These are phyloP conservation scores for Lepilemur septentrionalis DNA, from an alignment of 2,797 vertebrate genomes.

Conservation along the genomic window DNA sequence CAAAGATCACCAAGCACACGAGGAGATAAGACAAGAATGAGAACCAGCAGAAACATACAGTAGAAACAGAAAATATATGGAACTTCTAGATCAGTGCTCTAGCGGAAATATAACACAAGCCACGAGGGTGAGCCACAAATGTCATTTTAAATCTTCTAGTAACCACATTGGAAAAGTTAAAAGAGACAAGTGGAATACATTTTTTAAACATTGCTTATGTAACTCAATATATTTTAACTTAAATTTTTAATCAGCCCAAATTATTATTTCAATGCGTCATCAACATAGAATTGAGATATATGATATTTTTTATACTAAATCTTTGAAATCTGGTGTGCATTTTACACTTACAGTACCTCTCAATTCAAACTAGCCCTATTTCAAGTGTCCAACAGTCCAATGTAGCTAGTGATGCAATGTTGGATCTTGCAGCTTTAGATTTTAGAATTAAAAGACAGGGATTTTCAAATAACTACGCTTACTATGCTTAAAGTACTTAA, in stretches of 20 bases:
- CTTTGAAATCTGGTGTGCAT: background rate
- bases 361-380: background rate
- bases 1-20: background rate
- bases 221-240: background rate
- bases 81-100: background rate
- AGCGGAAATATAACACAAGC: background rate
- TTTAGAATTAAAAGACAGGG: background rate
- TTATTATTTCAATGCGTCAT: background rate
- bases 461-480: background rate
- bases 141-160: background rate
- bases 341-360: background rate
- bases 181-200: background rate
- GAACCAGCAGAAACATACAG: background rate
- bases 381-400: background rate
- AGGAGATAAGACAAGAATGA: background rate
- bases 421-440: background rate
- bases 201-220: background rate
- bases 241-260: background rate
- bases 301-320: background rate
- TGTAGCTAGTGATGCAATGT: background rate
- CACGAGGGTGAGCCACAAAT: background rate
- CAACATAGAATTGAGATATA: background rate
- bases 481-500: background rate
- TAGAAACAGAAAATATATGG: background rate
- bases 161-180: background rate